Base-by-base conservation (phyloP, 2,797 vertebrate genomes). In the Darevskia mixta region DNA sequence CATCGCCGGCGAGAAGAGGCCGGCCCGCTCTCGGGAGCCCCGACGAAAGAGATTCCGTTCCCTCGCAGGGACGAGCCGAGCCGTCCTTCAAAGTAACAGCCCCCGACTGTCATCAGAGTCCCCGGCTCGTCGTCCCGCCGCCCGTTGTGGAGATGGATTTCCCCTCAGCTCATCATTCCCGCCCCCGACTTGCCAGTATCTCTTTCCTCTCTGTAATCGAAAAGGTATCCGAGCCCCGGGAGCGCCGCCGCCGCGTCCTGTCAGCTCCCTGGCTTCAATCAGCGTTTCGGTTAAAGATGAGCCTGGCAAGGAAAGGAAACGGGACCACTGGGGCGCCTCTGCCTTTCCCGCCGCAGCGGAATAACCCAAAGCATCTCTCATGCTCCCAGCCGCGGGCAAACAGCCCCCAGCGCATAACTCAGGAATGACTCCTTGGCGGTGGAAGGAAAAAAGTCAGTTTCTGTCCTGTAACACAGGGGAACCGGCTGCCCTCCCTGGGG, bases 71-170 rank as follows among this genome's bases (percentile, higher is more conserved):
- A 23, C 5, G 94, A 93, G 90, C 91, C 91, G 20, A 92, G 94
- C 89, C 93, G 93, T 96, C 93, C 92, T 76, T 96, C 95, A 96
- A 94, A 92, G 93, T 95, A 95, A 96, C 8, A 88, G 87, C 49
- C 90, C 7, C 89, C 0, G n/a, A 17, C 90, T 92, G 94, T 90
- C 82, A 49, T 86, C 76, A 0, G 7, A 89, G 67, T 35, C 29
- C 25, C 61, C 41, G 10, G 6, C 41, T 84, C 35, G 55, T 76
- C 79, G 55, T 76, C 83, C 85, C 38, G 88, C 41, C 93, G 85
- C 71, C 38, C 0, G 23, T 92, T 94, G 90, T 90, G 84, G 90
- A 91, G 88, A 92, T 92, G 93, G 91, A 93, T 95, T 95, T 93
- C 94, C 89, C 58, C 69, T 90, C 84, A 91, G 92, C n/a, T 91